phyloP scores from a whole-genome alignment of 2,888 invertebrate species.

The Diplolepis rosae region DNA sequence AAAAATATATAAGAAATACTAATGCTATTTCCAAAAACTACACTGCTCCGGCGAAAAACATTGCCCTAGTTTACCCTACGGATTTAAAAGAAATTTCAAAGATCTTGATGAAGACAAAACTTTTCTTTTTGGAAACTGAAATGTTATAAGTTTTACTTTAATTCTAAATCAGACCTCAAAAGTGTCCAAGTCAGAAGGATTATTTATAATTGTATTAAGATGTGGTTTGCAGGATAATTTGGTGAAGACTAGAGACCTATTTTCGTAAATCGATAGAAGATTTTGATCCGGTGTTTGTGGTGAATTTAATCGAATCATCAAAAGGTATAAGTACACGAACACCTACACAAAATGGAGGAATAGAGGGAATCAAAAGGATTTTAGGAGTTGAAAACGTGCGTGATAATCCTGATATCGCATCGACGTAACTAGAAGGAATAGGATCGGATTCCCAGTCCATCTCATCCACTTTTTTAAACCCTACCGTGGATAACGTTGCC shows the following conservation, averaged over 20 bases:
- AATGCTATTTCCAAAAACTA: no score
- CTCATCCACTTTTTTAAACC: background rate
- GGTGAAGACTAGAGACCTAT: background rate
- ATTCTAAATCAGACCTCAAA: no score
- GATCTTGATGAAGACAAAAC: no score
- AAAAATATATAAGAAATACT: no score
- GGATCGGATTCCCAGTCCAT: conserved; percentile 7
- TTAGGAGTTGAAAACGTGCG: conserved; percentile 25
- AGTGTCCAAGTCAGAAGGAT: no score
- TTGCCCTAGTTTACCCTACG: no score
- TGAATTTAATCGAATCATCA: conserved; percentile 24
- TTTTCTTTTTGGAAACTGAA: no score
- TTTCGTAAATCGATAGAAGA: background rate
- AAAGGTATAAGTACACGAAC: background rate
- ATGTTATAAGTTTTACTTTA: no score
- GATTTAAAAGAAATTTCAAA: no score
- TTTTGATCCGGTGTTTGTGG: background rate
- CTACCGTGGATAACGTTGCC: conserved; percentile 16
- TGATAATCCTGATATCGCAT: conserved; percentile 30
- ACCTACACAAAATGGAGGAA: conserved; percentile 4
- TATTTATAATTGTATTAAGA: background rate
- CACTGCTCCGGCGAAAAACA: no score
- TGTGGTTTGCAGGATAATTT: background rate
- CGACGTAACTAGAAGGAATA: conserved; percentile 14
- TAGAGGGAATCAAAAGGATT: background rate